phyloP scores from a whole-genome alignment of 2,888 invertebrate species.

The Eristalis intricaria region DNA sequence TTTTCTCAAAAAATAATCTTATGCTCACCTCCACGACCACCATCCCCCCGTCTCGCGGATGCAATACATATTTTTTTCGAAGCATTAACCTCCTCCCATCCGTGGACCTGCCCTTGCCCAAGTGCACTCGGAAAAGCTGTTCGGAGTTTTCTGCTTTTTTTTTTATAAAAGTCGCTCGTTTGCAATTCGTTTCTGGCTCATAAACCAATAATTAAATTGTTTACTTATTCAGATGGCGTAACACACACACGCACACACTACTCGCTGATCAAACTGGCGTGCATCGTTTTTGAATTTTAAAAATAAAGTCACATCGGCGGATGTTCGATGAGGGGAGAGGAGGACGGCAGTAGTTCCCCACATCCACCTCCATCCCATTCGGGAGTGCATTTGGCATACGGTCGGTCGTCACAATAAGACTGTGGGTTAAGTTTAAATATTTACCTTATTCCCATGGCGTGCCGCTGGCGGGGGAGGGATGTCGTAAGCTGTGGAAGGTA shows the following conservation, averaged over 20 bases:
- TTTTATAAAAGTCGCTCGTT: neutral
- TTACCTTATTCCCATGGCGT: neutral
- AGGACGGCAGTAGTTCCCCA: neutral
- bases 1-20: neutral
- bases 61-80: too few species aligned
- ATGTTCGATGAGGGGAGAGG: neutral
- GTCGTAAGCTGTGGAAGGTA: neutral
- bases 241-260: neutral
- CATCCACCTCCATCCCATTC: too few species aligned
- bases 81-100: neutral
- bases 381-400: neutral
- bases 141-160: neutral
- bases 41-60: too few species aligned
- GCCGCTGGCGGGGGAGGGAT: neutral
- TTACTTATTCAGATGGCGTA: neutral
- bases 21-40: neutral
- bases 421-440: neutral
- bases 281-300: constrained; percentile 1
- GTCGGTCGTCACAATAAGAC: neutral
- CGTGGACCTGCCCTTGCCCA: neutral
- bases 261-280: neutral
- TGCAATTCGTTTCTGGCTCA: constrained; percentile 1
- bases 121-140: neutral
- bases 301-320: neutral
- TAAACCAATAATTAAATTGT: constrained; percentile 18